These are phyloP conservation scores for Tetramorium bicarinatum DNA, from an alignment of 2,888 invertebrate genomes.

Conservation along the genomic window DNA sequence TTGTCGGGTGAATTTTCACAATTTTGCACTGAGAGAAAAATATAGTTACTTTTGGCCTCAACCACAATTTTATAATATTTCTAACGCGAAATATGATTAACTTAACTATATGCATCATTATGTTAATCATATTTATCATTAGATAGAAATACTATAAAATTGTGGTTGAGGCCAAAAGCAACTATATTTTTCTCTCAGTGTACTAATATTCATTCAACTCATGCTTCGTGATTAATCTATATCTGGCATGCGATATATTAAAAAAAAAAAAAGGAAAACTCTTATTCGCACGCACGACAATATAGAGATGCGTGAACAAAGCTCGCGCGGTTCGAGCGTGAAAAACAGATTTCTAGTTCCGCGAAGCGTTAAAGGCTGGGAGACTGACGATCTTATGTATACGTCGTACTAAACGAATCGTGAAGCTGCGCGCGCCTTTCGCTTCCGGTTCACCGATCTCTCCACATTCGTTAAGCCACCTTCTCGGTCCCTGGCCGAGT, in stretches of 20 bases:
- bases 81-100: too few species aligned
- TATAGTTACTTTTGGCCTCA: too few species aligned
- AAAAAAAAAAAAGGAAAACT: constrained; percentile 17
- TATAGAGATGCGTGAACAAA: constrained; percentile 28
- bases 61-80: too few species aligned
- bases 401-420: constrained; percentile 69
- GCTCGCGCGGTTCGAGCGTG: constrained; percentile 34
- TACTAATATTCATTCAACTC: not conserved
- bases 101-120: too few species aligned
- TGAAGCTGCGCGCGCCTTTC: constrained; percentile 75
- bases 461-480: constrained; percentile 72
- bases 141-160: too few species aligned
- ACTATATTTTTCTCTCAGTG: too few species aligned
- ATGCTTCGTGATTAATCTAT: not conserved
- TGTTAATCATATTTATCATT: too few species aligned
- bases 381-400: constrained; percentile 62
- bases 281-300: not conserved
- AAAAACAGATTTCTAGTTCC: constrained; percentile 64
- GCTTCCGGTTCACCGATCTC: constrained; percentile 77
- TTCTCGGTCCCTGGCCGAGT: constrained; percentile 58
- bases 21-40: not conserved
- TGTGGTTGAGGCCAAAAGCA: too few species aligned
- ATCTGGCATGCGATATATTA: not conserved
- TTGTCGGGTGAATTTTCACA: not conserved
- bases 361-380: constrained; percentile 64